These are phyloP conservation scores for Macrobrachium rosenbergii DNA, from an alignment of 1,140 invertebrate genomes.

Conservation along the genomic window DNA sequence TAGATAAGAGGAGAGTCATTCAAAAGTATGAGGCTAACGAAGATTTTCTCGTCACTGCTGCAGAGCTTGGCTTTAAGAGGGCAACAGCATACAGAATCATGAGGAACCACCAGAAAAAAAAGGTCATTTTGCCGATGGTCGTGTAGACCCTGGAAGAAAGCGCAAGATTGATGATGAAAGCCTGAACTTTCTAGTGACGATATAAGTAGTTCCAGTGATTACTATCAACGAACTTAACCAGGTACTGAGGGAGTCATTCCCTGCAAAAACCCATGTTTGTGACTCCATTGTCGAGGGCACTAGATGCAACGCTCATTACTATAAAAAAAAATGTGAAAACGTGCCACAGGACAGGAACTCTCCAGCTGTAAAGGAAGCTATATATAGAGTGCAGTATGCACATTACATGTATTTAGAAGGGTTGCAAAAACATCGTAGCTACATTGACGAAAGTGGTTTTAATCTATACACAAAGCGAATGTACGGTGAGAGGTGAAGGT, in stretches of 20 bases:
- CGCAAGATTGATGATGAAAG: conserved; percentile 12
- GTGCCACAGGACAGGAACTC: not conserved
- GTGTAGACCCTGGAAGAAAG: not conserved
- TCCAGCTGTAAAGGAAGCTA: conserved; percentile 6
- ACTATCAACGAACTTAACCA: conserved; percentile 1
- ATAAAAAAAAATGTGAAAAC: conserved; percentile 2
- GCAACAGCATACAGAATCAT: conserved; percentile 13
- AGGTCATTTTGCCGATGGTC: not conserved
- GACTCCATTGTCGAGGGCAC: not conserved
- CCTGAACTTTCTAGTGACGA: conserved; percentile 4
- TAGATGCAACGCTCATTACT: not conserved
- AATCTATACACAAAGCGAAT: not conserved
- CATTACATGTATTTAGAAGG: not conserved
- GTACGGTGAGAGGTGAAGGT: not conserved
- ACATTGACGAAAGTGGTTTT: not conserved
- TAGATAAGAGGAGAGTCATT: conserved; percentile 27
- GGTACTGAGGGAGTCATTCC: not conserved
- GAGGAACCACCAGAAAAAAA: conserved; percentile 19
- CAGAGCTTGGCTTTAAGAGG: conserved; percentile 28
- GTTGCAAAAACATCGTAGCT: not conserved
- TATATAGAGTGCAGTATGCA: not conserved
- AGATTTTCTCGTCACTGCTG: conserved; percentile 26
- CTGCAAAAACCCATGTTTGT: conserved; percentile 4
- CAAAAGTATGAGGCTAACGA: conserved; percentile 35
- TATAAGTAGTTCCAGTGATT: not conserved